Percentiles rank a stretch among this genome's conserved stretches.
Evolutionary conservation across 2,888 invertebrate genomes (phyloP).

Genomic region (Lithosia quadra): DNA sequence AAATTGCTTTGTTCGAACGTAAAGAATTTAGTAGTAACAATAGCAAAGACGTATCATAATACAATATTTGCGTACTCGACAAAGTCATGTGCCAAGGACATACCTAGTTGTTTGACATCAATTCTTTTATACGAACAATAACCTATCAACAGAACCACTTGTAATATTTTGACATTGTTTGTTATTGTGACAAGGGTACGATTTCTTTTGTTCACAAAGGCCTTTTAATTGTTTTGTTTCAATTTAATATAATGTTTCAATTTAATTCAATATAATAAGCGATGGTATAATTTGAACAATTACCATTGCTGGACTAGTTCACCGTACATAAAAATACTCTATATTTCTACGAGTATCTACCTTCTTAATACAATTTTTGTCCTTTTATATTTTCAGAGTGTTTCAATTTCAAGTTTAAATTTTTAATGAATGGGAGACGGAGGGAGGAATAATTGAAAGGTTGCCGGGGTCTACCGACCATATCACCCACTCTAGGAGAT

Average conservation of each 20-base stretch:
- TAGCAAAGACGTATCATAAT: slow-evolving; percentile 21
- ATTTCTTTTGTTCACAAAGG: slow-evolving; percentile 7
- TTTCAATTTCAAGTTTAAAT: too few relatives aligned
- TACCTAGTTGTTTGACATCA: slow-evolving; percentile 25
- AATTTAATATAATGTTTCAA: too few relatives aligned
- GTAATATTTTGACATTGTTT: slow-evolving; percentile 7
- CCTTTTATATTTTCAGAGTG: too few relatives aligned
- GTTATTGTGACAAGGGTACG: background rate
- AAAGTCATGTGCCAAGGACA: slow-evolving; percentile 43
- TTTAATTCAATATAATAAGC: background rate
- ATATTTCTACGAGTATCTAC: too few relatives aligned
- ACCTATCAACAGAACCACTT: slow-evolving; percentile 4
- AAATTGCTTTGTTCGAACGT: slow-evolving; percentile 17
- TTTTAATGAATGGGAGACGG: too few relatives aligned
- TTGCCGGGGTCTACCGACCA: too few relatives aligned
- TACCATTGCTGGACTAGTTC: background rate
- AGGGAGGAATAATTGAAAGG: too few relatives aligned
- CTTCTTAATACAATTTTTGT: too few relatives aligned
- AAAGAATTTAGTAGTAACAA: slow-evolving; percentile 14
- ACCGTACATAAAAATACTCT: too few relatives aligned
- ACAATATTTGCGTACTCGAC: slow-evolving; percentile 36
- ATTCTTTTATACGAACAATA: slow-evolving; percentile 24
- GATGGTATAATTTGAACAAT: background rate
- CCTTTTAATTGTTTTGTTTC: background rate
- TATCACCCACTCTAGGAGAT: too few relatives aligned